Percentiles rank a stretch among this genome's conserved stretches.
phyloP scores from a whole-genome alignment of 1,140 invertebrate species.

The Drosophila arawakana region DNA sequence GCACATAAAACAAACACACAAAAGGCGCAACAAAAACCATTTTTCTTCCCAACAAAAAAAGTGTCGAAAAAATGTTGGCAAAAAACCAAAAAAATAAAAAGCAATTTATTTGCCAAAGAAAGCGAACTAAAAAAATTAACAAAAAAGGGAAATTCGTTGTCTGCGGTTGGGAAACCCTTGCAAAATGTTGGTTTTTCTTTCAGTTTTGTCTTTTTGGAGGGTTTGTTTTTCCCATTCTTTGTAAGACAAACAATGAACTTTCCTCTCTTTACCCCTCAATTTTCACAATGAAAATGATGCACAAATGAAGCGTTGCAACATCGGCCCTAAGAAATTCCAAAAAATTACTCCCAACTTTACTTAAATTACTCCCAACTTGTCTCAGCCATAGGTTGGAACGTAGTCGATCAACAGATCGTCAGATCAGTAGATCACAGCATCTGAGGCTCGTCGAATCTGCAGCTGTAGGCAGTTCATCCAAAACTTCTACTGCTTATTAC shows the following conservation, averaged over 20 bases:
- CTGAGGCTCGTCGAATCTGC: not conserved
- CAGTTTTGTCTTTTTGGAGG: constrained; percentile 42
- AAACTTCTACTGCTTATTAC: constrained; percentile 5
- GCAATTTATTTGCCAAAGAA: constrained; percentile 48
- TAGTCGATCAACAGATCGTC: not conserved
- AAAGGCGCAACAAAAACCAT: constrained; percentile 74
- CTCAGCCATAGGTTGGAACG: constrained; percentile 21
- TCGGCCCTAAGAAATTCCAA: constrained; percentile 29
- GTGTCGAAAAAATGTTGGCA: constrained; percentile 48
- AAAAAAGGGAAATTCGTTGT: constrained; percentile 43
- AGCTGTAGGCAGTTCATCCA: not conserved
- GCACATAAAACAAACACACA: constrained; percentile 57
- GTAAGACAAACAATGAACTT: constrained; percentile 66
- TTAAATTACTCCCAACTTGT: constrained; percentile 6
- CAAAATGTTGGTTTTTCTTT: constrained; percentile 46
- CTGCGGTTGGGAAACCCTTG: constrained; percentile 62
- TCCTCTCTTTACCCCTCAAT: constrained; percentile 52
- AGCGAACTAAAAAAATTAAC: constrained; percentile 34
- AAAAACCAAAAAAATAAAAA: constrained; percentile 48
- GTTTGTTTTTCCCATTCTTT: constrained; percentile 78
- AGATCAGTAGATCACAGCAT: not conserved
- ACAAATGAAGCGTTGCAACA: constrained; percentile 70
- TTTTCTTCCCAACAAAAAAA: constrained; percentile 65
- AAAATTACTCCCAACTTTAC: constrained; percentile 1
- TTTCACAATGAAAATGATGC: constrained; percentile 50